phyloP scores from a whole-genome alignment of 2,797 vertebrate species.

The Enteromius trimaculatus region DNA sequence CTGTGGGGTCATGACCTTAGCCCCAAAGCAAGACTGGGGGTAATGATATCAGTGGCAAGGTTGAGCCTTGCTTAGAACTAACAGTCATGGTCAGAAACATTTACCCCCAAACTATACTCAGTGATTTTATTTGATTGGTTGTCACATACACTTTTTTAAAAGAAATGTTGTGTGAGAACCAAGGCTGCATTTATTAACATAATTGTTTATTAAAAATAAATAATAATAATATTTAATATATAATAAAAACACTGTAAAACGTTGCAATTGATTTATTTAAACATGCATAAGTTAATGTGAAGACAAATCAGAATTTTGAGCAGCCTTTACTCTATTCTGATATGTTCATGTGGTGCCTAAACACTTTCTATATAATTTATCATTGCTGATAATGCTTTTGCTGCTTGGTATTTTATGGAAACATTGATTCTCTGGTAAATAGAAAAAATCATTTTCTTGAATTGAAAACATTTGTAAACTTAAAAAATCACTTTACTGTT shows the following conservation, averaged over 20 bases:
- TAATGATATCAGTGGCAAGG: constrained; percentile 10
- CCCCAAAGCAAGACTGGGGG: background rate
- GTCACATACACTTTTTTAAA: background rate
- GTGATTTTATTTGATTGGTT: background rate
- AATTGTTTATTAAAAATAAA: background rate
- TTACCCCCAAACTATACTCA: background rate
- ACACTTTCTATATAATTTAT: background rate
- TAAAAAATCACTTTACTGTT: background rate
- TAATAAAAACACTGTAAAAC: background rate
- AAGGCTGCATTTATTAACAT: background rate
- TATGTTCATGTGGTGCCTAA: background rate
- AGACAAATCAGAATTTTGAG: background rate
- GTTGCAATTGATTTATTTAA: background rate
- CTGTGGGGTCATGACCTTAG: constrained; percentile 32
- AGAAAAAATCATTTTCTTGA: background rate
- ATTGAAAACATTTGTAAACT: background rate
- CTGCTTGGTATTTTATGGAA: background rate
- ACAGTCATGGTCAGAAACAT: background rate
- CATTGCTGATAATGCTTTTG: background rate
- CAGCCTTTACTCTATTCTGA: background rate
- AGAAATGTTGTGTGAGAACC: background rate
- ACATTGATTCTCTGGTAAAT: background rate
- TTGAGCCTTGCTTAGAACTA: background rate
- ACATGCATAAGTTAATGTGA: background rate
- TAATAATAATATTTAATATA: background rate